A percentile compares a stretch with the other conserved stretches of the same genome.
These are phyloP conservation scores for Apodemus sylvaticus DNA, from an alignment of 2,113 vertebrate genomes.

Conservation along the genomic window DNA sequence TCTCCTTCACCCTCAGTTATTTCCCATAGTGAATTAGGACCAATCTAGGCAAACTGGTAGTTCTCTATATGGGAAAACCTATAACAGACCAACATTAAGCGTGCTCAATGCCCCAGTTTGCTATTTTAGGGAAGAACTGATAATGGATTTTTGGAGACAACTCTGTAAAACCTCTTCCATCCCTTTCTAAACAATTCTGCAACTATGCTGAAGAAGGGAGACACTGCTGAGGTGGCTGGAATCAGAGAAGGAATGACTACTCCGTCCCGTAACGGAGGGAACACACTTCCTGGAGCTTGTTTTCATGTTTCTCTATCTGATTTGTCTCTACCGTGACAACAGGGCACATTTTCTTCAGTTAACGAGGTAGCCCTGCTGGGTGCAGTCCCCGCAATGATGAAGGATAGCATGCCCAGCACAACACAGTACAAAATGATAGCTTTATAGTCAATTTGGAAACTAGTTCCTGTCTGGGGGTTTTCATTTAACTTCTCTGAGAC, in stretches of 20 bases:
- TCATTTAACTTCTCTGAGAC: constrained; percentile 28
- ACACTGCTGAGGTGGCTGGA: not conserved
- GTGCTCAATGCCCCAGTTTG: not conserved
- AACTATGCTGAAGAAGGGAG: constrained; percentile 39
- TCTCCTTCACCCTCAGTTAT: not conserved
- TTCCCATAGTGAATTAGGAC: not conserved
- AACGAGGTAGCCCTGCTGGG: constrained; percentile 81
- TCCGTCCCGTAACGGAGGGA: not conserved
- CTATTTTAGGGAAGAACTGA: constrained; percentile 39
- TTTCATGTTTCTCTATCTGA: constrained; percentile 64
- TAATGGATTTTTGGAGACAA: constrained; percentile 34
- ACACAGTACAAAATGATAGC: constrained; percentile 67
- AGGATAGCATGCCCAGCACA: constrained; percentile 74
- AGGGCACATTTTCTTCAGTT: constrained; percentile 78
- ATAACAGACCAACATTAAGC: constrained; percentile 11
- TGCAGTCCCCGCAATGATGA: constrained; percentile 76
- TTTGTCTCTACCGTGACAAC: constrained; percentile 48
- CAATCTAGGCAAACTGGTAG: constrained; percentile 2
- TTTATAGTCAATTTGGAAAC: constrained; percentile 18
- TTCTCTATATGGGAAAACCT: constrained; percentile 37
- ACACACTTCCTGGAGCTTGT: constrained; percentile 41
- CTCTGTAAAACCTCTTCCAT: constrained; percentile 33
- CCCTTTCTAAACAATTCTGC: constrained; percentile 43
- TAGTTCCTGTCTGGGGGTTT: constrained; percentile 34
- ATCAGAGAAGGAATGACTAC: constrained; percentile 8